Evolutionary conservation across 2,113 vertebrate species (phyloP).

Genomic region (Cromileptes altivelis): DNA sequence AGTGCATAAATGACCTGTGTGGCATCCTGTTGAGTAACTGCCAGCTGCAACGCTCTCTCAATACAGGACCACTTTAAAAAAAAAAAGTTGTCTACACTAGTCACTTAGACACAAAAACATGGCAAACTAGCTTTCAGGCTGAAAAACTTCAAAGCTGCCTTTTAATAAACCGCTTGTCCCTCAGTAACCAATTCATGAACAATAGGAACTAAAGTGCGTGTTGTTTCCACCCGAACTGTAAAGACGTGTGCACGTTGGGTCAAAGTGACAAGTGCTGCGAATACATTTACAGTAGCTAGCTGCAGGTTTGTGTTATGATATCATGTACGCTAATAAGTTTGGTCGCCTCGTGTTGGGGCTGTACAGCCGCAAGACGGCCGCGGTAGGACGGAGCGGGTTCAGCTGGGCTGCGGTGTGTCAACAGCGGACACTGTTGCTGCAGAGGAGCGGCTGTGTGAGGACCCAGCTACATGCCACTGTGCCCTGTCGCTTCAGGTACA

Average conservation of each 20-base stretch:
- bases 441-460: constrained; percentile 5
- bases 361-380: not conserved
- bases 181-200: not conserved
- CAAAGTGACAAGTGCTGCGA: too few relatives aligned
- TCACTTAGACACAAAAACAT: too few relatives aligned
- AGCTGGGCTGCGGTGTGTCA: constrained; percentile 67
- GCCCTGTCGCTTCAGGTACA: constrained; percentile 23
- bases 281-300: too few relatives aligned
- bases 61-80: too few relatives aligned
- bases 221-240: constrained; percentile 66
- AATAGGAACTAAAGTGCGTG: constrained; percentile 6
- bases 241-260: not conserved
- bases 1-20: too few relatives aligned
- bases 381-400: constrained; percentile 17
- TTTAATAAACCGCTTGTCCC: too few relatives aligned
- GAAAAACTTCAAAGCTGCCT: too few relatives aligned
- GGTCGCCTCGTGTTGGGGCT: constrained; percentile 52
- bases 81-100: too few relatives aligned
- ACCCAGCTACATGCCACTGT: not conserved
- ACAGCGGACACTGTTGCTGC: constrained; percentile 60
- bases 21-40: too few relatives aligned
- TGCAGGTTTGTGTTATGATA: not conserved
- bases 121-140: too few relatives aligned
- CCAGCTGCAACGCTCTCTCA: too few relatives aligned
- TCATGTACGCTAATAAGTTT: constrained; percentile 62